Percentiles rank a stretch among this genome's conserved stretches.
phyloP scores from a whole-genome alignment of 2,113 vertebrate genomes.

The Equus quagga region DNA sequence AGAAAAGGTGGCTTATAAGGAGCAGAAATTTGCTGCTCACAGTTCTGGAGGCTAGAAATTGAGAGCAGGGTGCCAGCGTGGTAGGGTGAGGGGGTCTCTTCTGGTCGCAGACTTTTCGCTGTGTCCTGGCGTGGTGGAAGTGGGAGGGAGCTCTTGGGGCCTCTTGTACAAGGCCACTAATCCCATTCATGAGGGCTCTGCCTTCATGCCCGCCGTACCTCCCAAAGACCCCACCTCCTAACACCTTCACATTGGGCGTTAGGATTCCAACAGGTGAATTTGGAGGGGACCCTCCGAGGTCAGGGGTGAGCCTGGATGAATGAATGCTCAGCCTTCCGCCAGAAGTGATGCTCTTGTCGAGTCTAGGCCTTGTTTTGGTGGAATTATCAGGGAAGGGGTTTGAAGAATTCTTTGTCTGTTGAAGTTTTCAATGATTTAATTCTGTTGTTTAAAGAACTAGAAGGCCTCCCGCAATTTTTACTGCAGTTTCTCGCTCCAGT shows the following conservation, averaged over 20 bases:
- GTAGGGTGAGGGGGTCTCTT: background rate
- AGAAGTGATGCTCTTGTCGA: background rate
- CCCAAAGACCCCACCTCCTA: background rate
- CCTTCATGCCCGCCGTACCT: background rate
- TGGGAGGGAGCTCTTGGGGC: background rate
- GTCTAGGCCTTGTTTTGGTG: background rate
- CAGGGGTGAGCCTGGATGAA: background rate
- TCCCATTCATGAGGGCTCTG: background rate
- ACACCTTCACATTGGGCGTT: too few relatives aligned
- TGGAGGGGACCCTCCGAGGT: too few relatives aligned
- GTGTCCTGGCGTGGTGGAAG: fast-evolving
- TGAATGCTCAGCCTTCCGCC: too few relatives aligned
- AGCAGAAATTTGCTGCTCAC: background rate
- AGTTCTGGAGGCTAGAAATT: background rate
- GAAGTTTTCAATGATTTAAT: background rate
- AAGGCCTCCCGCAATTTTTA: fast-evolving
- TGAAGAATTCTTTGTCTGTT: background rate
- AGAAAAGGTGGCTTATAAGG: background rate
- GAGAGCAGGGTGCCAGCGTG: background rate
- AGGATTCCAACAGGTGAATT: background rate
- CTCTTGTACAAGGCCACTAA: background rate
- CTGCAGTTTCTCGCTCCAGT: fast-evolving
- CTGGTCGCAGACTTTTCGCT: background rate
- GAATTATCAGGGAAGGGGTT: background rate
- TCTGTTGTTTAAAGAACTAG: background rate